A percentile compares a stretch with the other conserved stretches of the same genome.
These are phyloP conservation scores for Brachyistius frenatus DNA, from an alignment of 2,113 vertebrate genomes.

Conservation along the genomic window DNA sequence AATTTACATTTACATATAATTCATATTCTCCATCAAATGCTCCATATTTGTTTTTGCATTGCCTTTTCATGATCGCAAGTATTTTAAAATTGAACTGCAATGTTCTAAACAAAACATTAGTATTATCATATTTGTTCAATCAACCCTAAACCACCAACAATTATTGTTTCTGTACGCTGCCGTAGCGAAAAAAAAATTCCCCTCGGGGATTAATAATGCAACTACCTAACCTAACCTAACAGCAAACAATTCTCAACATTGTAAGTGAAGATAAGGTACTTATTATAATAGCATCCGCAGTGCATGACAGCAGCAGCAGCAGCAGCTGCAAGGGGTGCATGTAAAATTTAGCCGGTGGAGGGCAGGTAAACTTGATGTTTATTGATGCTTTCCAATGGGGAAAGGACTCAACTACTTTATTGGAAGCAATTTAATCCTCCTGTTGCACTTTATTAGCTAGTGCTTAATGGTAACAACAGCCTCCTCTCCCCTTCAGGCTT, in stretches of 20 bases:
- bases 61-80: constrained; percentile 37
- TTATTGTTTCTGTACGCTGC: no score
- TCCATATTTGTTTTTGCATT: constrained; percentile 23
- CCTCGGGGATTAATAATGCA: no score
- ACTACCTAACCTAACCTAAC: no score
- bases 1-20: constrained; percentile 54
- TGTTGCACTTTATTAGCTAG: constrained; percentile 38
- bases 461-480: constrained; percentile 14
- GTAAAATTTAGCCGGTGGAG: not conserved
- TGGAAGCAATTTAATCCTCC: constrained; percentile 28
- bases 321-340: not conserved
- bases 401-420: not conserved
- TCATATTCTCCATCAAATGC: constrained; percentile 49
- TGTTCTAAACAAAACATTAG: constrained; percentile 34
- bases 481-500: constrained; percentile 1
- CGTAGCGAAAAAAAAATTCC: no score
- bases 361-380: constrained; percentile 7
- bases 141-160: not conserved
- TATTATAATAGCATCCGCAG: constrained; percentile 13
- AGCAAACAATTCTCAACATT: constrained; percentile 1
- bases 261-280: constrained; percentile 9
- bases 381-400: constrained; percentile 14
- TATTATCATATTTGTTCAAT: constrained; percentile 56
- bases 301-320: not conserved
- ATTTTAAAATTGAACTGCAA: constrained; percentile 22